Evolutionary conservation across 2,888 invertebrate species (phyloP).

Genomic region (Falcaria lacertinaria): DNA sequence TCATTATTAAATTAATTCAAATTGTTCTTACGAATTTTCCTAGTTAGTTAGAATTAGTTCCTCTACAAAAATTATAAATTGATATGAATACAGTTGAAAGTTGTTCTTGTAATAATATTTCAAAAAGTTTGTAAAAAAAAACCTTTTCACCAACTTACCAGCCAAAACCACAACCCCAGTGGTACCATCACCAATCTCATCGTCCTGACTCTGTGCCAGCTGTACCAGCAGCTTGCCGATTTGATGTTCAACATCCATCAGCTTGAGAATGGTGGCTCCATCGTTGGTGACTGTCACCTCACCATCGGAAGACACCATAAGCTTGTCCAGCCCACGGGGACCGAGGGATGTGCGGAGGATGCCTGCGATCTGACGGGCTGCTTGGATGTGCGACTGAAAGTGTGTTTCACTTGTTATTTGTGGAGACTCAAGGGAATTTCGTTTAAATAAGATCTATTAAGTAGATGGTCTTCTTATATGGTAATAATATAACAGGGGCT

Average conservation of each 20-base stretch:
- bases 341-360: conserved; percentile 96
- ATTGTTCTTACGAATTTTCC: too few relatives aligned
- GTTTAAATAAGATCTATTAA: too few relatives aligned
- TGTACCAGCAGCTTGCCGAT: conserved; percentile 99
- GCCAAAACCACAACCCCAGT: conserved; percentile 96
- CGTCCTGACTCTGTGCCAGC: conserved; percentile 98
- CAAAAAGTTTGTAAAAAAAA: neutral
- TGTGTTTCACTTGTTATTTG: neutral
- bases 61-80: too few relatives aligned
- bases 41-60: too few relatives aligned
- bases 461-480: too few relatives aligned
- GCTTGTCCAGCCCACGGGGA: conserved; percentile 98
- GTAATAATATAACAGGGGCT: too few relatives aligned
- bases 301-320: conserved; percentile 98
- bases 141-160: conserved; percentile 44
- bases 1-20: too few relatives aligned
- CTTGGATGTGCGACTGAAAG: conserved; percentile 95
- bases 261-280: conserved; percentile 98
- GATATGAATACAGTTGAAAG: too few relatives aligned
- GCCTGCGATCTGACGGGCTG: conserved; percentile 95
- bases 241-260: conserved; percentile 99
- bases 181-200: conserved; percentile 99
- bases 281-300: conserved; percentile 99
- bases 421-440: too few relatives aligned
- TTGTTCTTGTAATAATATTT: too few relatives aligned